Evolutionary conservation across 1,140 invertebrate species (phyloP), one percentile per base, ranked within the genome.

Genomic region (Planococcus citri): DNA sequence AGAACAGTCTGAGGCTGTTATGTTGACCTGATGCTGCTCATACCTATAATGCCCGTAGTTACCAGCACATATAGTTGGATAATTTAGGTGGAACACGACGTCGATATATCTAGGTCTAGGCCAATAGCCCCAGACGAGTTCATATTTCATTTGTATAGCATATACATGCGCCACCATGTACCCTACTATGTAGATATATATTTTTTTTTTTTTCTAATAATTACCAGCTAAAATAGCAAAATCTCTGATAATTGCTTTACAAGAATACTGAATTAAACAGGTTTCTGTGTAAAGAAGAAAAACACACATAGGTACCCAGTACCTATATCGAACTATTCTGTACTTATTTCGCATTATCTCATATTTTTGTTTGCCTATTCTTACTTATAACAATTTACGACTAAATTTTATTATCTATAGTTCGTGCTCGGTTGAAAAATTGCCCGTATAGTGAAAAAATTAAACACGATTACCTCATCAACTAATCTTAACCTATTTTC

Each of bases 161-260:
- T 12, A 12, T 33, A 33, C 12, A 6, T 33, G 29, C 29, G 29
- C 12, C 29, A 12, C 29, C 29, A 33, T 33, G 12, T 33, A 33
- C 4, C 41, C n/a, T n/a, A 51, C 41, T 17, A 20, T 51, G 41
- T 51, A 51, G 41, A 51, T 51, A 51, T n/a, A n/a, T n/a, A n/a
- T n/a, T n/a, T n/a, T n/a, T n/a, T n/a, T n/a, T n/a, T n/a, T 51
- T 51, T 51, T 51, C 41, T 51, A 51, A 51, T 51, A 51, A 51
- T 51, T 51, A 51, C 41, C 3, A 14, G 2, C 41, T 51, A 17
- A 51, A 51, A 51, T 17, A 17, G 41, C 41, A 51, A 51, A 51
- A 51, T 9, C 41, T 51, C 41, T 20, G 41, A 51, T 51, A 51
- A 51, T 51, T 51, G n/a, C 41, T 51, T 51, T 51, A 51, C 41